Conservation (phyloP, 2,113 vertebrate genomes). For the Orycteropus afer region DNA sequence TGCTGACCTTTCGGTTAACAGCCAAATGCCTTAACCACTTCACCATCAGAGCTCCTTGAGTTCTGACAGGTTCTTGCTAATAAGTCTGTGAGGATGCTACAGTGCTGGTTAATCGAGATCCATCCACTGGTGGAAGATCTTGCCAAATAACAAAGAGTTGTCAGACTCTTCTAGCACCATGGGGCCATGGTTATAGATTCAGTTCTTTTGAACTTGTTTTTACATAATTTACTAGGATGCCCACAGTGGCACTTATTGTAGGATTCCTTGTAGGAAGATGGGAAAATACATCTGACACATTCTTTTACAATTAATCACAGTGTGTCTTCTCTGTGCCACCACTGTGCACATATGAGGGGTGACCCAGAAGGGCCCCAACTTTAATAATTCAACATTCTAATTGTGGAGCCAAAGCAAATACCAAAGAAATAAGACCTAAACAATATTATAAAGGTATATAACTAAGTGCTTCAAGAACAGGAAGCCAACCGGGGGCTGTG, state of each 20-base stretch:
- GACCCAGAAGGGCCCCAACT: neutral
- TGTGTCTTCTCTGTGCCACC: neutral
- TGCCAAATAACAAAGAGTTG: neutral
- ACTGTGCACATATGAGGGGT: too few species aligned
- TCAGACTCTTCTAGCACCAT: neutral
- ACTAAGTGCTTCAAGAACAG: neutral
- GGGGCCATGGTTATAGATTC: neutral
- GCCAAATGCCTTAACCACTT: too few species aligned
- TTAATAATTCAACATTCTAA: neutral
- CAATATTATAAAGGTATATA: neutral
- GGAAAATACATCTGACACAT: neutral
- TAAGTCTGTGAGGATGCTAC: neutral
- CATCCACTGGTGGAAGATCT: neutral
- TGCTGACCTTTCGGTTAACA: too few species aligned
- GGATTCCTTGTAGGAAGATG: neutral
- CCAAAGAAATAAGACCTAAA: neutral
- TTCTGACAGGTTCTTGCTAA: conserved; percentile 43
- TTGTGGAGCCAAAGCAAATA: neutral
- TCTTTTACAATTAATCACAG: neutral
- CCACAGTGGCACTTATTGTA: neutral
- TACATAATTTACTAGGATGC: neutral
- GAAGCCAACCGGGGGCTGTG: too few species aligned
- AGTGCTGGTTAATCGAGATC: neutral
- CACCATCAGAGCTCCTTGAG: too few species aligned
- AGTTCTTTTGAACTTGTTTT: neutral